Percentiles rank a stretch among this genome's conserved stretches.
These are phyloP conservation scores for Silurus lanzhouensis DNA, from an alignment of 2,797 vertebrate species.

Conservation along the genomic window DNA sequence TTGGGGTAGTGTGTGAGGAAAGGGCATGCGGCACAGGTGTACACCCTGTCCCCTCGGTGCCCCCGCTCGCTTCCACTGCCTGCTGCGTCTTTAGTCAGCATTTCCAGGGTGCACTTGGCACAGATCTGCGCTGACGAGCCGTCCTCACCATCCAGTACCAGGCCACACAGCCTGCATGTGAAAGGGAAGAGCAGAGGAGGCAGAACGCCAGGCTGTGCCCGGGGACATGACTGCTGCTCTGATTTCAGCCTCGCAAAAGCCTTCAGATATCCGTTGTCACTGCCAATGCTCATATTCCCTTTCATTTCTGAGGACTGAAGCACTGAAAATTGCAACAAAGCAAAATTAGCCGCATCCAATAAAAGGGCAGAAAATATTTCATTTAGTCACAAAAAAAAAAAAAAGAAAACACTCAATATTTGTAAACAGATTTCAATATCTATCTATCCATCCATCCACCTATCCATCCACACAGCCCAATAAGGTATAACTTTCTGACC, in stretches of 20 bases:
- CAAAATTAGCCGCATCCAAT: not conserved
- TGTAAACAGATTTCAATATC: not conserved
- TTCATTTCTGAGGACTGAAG: slow-evolving; percentile 51
- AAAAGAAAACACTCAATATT: not conserved
- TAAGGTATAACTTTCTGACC: too few species aligned
- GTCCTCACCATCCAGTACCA: slow-evolving; percentile 87
- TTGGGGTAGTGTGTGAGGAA: slow-evolving; percentile 96
- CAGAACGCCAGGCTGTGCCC: slow-evolving; percentile 65
- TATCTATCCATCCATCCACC: too few species aligned
- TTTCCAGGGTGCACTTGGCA: slow-evolving; percentile 85
- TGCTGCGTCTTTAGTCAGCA: slow-evolving; percentile 79
- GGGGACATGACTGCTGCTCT: slow-evolving; percentile 68
- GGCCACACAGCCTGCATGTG: slow-evolving; percentile 88
- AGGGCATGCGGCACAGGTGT: slow-evolving; percentile 88
- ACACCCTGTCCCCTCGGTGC: slow-evolving; percentile 89
- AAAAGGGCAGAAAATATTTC: not conserved
- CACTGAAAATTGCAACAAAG: slow-evolving; percentile 9
- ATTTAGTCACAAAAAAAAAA: not conserved
- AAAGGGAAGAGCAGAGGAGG: slow-evolving; percentile 86
- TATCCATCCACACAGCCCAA: too few species aligned
- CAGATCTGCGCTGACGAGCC: slow-evolving; percentile 84
- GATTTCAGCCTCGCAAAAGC: slow-evolving; percentile 75
- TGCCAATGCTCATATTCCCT: slow-evolving; percentile 73
- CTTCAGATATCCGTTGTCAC: slow-evolving; percentile 78
- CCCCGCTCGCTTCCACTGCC: slow-evolving; percentile 75